Percentiles rank a stretch among this genome's conserved stretches.
Evolutionary conservation across 2,888 invertebrate genomes (phyloP).

Genomic region (Eudasyphora cyanicolor): DNA sequence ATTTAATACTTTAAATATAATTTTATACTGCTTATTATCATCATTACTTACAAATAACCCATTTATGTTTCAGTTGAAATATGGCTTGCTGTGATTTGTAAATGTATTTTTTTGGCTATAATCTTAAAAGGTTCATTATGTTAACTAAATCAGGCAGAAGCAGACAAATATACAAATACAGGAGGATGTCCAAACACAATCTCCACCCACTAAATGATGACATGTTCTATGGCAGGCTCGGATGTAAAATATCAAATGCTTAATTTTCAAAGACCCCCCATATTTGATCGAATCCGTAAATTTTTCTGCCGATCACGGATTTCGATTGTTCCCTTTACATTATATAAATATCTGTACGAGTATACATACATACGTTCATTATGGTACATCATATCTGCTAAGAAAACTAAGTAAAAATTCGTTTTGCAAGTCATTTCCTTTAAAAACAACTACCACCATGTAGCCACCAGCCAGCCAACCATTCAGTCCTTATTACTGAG

Average conservation of each 20-base stretch:
- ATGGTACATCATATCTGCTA: no score
- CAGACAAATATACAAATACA: slow-evolving; percentile 11
- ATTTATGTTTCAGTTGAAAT: slow-evolving; percentile 1
- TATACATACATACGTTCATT: no score
- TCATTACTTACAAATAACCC: slow-evolving; percentile 16
- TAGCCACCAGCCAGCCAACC: slow-evolving; percentile 10
- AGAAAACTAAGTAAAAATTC: background rate
- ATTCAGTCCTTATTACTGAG: slow-evolving; percentile 27
- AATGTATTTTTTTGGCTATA: slow-evolving; percentile 53
- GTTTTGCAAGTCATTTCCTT: background rate
- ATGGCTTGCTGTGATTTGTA: slow-evolving; percentile 67
- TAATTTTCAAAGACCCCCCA: no score
- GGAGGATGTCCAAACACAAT: no score
- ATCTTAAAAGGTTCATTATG: slow-evolving; percentile 26
- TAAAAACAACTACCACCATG: background rate
- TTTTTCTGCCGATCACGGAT: no score
- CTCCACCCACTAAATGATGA: no score
- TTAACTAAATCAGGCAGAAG: slow-evolving; percentile 37
- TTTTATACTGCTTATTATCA: slow-evolving; percentile 46
- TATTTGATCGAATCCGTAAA: no score
- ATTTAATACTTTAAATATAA: no score
- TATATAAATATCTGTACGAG: no score
- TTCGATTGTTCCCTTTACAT: no score
- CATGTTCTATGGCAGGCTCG: no score
- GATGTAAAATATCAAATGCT: no score